phyloP scores from a whole-genome alignment of 2,113 vertebrate species.

The Brienomyrus brachyistius region DNA sequence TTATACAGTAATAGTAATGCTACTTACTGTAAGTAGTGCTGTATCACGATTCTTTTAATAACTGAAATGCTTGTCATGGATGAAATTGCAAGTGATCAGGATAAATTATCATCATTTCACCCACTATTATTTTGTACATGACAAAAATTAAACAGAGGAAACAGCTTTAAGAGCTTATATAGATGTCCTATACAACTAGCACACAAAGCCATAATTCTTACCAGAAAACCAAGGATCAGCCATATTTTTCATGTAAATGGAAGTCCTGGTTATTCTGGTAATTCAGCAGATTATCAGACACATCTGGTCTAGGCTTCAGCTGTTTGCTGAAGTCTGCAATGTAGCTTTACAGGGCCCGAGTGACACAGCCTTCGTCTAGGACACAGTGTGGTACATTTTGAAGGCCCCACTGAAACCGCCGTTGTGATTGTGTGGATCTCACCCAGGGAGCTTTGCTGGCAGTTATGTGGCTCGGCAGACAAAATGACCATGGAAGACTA shows the following conservation, averaged over 20 bases:
- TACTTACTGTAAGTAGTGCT: background rate
- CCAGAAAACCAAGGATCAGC: background rate
- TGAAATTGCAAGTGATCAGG: background rate
- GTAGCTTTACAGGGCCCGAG: background rate
- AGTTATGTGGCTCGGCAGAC: background rate
- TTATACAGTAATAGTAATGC: background rate
- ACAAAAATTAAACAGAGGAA: background rate
- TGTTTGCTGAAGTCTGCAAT: background rate
- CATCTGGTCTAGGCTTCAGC: background rate
- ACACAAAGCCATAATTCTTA: background rate
- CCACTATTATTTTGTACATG: background rate
- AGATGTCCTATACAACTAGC: background rate
- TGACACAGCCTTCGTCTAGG: background rate
- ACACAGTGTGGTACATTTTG: background rate
- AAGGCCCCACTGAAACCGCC: background rate
- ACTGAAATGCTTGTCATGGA: background rate
- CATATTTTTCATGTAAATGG: background rate
- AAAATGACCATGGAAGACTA: background rate
- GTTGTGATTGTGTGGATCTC: slow-evolving; percentile 8
- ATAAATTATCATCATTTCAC: background rate
- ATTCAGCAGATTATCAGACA: background rate
- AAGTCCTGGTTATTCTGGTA: background rate
- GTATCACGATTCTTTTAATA: background rate
- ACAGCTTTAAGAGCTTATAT: background rate
- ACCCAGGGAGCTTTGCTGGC: background rate